These are phyloP conservation scores for Uromys caudimaculatus DNA, from an alignment of 2,797 vertebrate species.

Conservation along the genomic window DNA sequence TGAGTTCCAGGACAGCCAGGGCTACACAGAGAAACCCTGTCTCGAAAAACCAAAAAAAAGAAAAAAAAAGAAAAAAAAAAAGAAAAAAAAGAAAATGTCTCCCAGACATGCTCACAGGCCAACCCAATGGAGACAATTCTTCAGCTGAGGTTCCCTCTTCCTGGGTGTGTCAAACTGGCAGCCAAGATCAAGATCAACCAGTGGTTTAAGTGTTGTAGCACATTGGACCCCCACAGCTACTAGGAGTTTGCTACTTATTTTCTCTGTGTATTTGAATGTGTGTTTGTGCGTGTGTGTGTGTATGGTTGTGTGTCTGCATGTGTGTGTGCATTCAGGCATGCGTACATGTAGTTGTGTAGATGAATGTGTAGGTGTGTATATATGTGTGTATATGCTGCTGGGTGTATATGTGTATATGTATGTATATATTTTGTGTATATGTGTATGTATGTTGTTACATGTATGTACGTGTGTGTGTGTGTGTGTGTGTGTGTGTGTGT, in stretches of 20 bases:
- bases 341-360: background rate
- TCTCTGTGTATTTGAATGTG: background rate
- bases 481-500: background rate
- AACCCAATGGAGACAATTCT: background rate
- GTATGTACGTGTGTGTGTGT: background rate
- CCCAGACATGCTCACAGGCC: background rate
- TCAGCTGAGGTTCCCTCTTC: background rate
- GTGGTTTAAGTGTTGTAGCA: background rate
- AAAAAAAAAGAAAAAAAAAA: too few species aligned
- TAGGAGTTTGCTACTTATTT: background rate
- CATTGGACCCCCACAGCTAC: accelerated
- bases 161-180: too few species aligned
- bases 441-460: background rate
- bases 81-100: background rate
- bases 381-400: background rate
- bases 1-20: too few species aligned
- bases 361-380: background rate
- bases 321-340: background rate
- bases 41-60: too few species aligned
- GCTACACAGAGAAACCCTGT: too few species aligned
- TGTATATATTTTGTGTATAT: background rate
- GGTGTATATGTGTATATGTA: too few species aligned
- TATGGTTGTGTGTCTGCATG: background rate
- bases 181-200: background rate
- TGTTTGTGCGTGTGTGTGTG: background rate